phyloP scores from a whole-genome alignment of 2,113 vertebrate species.

The Paradoxurus hermaphroditus region DNA sequence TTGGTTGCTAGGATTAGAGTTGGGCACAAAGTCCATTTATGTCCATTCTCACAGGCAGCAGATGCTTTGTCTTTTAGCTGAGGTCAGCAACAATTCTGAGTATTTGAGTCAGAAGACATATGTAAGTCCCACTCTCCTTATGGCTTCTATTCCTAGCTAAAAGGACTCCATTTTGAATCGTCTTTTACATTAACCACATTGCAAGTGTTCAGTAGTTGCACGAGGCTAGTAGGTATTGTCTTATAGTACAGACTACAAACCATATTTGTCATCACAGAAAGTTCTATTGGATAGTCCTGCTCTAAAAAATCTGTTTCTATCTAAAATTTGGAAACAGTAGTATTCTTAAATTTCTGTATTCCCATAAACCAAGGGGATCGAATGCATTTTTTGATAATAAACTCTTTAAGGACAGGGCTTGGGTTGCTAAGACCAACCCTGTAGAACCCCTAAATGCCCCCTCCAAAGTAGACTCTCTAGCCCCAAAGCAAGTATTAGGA shows the following conservation, averaged over 20 bases:
- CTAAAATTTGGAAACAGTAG: neutral
- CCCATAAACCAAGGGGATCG: neutral
- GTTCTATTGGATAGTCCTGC: neutral
- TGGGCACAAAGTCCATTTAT: too few relatives aligned
- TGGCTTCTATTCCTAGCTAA: too few relatives aligned
- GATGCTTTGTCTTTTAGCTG: too few relatives aligned
- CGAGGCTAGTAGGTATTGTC: neutral
- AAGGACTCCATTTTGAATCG: neutral
- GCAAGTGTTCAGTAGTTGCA: neutral
- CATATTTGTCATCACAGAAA: neutral
- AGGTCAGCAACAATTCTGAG: too few relatives aligned
- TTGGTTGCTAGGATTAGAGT: too few relatives aligned
- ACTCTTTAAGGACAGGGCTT: neutral
- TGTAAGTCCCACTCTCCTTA: constrained; percentile 50
- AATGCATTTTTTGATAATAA: neutral
- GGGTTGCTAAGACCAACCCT: neutral
- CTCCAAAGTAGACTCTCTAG: neutral
- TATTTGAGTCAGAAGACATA: too few relatives aligned
- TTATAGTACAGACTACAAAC: neutral
- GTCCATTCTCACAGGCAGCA: too few relatives aligned
- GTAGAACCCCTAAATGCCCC: neutral
- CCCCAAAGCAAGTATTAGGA: neutral
- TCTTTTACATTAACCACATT: neutral
- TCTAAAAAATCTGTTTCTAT: neutral
- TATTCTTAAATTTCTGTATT: neutral